These are phyloP conservation scores for Limosa lapponica DNA, from an alignment of 2,797 vertebrate species.

Conservation along the genomic window DNA sequence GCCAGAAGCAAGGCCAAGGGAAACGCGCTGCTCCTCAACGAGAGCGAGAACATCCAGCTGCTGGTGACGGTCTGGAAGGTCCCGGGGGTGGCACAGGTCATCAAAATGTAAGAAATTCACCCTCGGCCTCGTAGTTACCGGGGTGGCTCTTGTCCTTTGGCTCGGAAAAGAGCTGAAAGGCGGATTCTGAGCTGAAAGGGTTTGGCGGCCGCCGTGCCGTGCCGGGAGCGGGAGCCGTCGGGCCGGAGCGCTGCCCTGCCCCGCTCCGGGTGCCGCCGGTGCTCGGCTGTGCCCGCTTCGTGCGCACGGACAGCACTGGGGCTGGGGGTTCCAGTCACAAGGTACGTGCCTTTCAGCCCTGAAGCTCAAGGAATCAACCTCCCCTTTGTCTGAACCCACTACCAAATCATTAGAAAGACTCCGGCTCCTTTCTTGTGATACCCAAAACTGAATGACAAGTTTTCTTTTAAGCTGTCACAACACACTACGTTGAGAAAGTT, in stretches of 20 bases:
- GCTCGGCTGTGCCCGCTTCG: neutral
- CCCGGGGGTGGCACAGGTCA: neutral
- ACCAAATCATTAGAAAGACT: neutral
- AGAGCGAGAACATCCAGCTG: neutral
- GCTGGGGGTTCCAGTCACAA: neutral
- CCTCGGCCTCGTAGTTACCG: fast-evolving
- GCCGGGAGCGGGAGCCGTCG: fast-evolving
- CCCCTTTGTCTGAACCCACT: neutral
- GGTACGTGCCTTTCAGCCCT: fast-evolving
- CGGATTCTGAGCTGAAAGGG: fast-evolving
- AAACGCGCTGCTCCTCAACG: neutral
- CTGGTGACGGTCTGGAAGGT: constrained; percentile 55
- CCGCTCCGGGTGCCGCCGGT: fast-evolving
- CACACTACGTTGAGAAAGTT: fast-evolving
- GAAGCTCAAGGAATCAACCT: fast-evolving
- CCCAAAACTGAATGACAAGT: neutral
- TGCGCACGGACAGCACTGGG: fast-evolving
- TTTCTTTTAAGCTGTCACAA: neutral
- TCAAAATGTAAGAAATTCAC: neutral
- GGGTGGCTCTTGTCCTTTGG: neutral
- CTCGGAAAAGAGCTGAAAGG: neutral
- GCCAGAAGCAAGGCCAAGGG: neutral
- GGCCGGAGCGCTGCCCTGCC: fast-evolving
- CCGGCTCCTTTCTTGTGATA: neutral
- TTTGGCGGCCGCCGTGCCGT: fast-evolving